Conservation (phyloP, 2,888 invertebrate genomes). For the Chesias legatella region DNA sequence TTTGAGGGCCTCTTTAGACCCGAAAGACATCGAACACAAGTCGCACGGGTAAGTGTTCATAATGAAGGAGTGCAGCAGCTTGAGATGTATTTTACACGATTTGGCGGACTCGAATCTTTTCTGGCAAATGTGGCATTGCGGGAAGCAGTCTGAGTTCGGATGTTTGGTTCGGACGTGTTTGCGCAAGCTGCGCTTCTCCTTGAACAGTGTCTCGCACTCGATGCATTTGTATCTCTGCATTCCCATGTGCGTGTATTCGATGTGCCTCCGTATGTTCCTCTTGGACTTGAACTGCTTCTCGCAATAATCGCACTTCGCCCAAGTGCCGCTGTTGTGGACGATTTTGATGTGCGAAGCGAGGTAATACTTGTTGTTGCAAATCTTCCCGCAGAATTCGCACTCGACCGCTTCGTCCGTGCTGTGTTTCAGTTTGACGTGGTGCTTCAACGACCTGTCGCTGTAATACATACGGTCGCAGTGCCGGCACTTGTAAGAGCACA, state of each 20-base stretch:
- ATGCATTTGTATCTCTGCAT: slow-evolving; percentile 63
- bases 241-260: slow-evolving; percentile 62
- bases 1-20: slow-evolving; percentile 47
- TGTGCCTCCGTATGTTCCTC: slow-evolving; percentile 59
- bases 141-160: slow-evolving; percentile 53
- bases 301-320: slow-evolving; percentile 63
- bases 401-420: slow-evolving; percentile 50
- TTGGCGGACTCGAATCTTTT: slow-evolving; percentile 67
- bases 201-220: slow-evolving; percentile 63
- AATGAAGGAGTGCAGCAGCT: slow-evolving; percentile 59
- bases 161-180: slow-evolving; percentile 65
- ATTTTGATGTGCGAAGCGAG: slow-evolving; percentile 62
- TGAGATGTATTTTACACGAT: slow-evolving; percentile 65
- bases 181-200: slow-evolving; percentile 62
- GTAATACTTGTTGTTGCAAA: slow-evolving; percentile 64
- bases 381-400: slow-evolving; percentile 54
- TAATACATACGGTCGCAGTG: slow-evolving; percentile 57
- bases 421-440: slow-evolving; percentile 63
- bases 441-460: slow-evolving; percentile 60
- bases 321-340: slow-evolving; percentile 50
- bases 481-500: slow-evolving; percentile 44
- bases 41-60: slow-evolving; percentile 63
- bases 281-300: slow-evolving; percentile 64
- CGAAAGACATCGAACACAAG: slow-evolving; percentile 57
- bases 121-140: slow-evolving; percentile 63